Evolutionary conservation across 2,797 vertebrate genomes (phyloP).

Genomic region (Gallirallus australis): DNA sequence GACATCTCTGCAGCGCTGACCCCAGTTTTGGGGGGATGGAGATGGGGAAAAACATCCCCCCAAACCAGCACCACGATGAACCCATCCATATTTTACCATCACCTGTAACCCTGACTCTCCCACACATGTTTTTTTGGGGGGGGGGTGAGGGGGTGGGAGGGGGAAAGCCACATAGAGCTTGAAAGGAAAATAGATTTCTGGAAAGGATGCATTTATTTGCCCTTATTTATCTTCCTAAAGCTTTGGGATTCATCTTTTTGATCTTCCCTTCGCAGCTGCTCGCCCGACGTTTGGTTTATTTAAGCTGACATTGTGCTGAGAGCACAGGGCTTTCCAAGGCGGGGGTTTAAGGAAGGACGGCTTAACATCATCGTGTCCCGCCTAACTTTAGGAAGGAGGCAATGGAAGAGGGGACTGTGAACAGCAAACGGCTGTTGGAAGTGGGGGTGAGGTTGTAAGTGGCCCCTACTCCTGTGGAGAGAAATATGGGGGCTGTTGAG

Average conservation of each 20-base stretch:
- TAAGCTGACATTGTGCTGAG: neutral
- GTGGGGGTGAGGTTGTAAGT: neutral
- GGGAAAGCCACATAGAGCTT: neutral
- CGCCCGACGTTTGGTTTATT: neutral
- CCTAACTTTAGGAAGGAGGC: neutral
- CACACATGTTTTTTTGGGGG: too few relatives aligned
- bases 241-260: constrained; percentile 20
- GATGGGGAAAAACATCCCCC: neutral
- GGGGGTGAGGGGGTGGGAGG: too few relatives aligned
- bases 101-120: rapidly evolving
- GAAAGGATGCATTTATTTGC: constrained; percentile 23
- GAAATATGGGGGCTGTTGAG: neutral
- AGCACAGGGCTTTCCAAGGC: neutral
- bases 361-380: neutral
- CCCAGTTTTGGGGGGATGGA: neutral
- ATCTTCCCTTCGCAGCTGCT: neutral
- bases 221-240: constrained; percentile 29
- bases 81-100: neutral
- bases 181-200: neutral
- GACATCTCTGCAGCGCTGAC: rapidly evolving
- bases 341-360: neutral
- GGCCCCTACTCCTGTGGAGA: rapidly evolving
- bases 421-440: neutral
- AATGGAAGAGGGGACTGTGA: neutral
- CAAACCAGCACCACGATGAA: rapidly evolving